Base-by-base conservation (phyloP, 1,140 invertebrate species). In the Philopotamus ludificatus region DNA sequence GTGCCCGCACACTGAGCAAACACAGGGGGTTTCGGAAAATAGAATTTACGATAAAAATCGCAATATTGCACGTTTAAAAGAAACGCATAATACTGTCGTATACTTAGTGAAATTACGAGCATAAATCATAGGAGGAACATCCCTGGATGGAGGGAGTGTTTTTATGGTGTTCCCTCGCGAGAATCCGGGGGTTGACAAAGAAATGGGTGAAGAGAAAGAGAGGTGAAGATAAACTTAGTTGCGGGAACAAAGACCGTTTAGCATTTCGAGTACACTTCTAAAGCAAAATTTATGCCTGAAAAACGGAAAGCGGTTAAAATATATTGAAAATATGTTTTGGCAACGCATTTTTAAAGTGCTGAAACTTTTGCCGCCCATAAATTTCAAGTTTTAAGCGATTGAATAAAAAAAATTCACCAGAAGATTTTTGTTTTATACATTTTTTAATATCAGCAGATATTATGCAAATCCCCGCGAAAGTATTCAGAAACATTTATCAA, bases 51-150 rank as follows among this genome's bases (percentile, higher is more conserved):
- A 68, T 68, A 68, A 68, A 68, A 64, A 64, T 68, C 66, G 62
- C 21, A 61, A 64, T 61, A 53, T 68, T 54, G 39, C 53, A 63
- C 66, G 50, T 61, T 60, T 68, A 67, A 61, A 50, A 68, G 55
- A 58, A 68, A 62, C 65, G 62, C 62, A 68, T 68, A 64, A 68
- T 68, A 65, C 49, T 18, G 62, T 62, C 28, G 61, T 68, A 54
- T 65, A 68, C 66, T 68, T 68, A 68, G 61, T 20, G 34, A 64
- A 68, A 68, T 68, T 68, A 68, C 66, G 61, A 57, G 57, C 55
- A 68, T 68, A 68, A 68, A 68, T 68, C 66, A 68, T 60, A 55
- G 15, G 28, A 23, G 55, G 57, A 68, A 47, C 57, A 41, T 60
- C 34, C 18, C 39, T 44, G 47, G 54, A 45, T 42, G 55, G 47